Evolutionary conservation across 1,140 invertebrate species (phyloP), one percentile per base, ranked within the genome.

Genomic region (Cherax quadricarinatus): DNA sequence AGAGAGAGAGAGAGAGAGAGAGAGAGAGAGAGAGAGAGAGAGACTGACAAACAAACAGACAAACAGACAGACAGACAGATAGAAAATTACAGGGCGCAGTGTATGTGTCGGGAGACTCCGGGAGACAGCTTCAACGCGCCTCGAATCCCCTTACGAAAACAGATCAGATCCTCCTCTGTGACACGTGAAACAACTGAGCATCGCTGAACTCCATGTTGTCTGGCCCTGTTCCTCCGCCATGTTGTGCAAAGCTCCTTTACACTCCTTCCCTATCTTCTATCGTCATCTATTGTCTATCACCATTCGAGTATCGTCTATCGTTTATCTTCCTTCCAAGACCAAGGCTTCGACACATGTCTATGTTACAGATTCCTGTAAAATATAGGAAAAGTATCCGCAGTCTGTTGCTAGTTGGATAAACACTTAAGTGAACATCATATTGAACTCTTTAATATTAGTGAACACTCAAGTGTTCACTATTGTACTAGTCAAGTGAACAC

Each of bases 181-280:
- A n/a, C 81, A 83, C 57, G 81, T 83, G 81, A 83, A 83, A 83
- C 81, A 83, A 48, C 81, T 83, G 81, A 57, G 81, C 81, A 57
- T 83, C 81, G 49, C 16, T 41, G 18, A n/a, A 4, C 41, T 16
- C 51, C 51, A 57, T 83, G 81, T 83, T 83, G 81, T 60, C 16
- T 57, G 21, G 49, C 48, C 49, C 81, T 41, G 30, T 41, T n/a
- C 24, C 57, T 21, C 57, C 81, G 81, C 51, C 81, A 14, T 83
- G 51, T 83, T 83, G 49, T 83, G 51, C 21, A 9, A 83, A n/a
- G 18, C 14, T 60, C 49, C 4, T 21, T 60, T 5, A n/a, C 51
- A 57, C 57, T 66, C 12, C n/a, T 53, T 16, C 3, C 49, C 51
- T 75, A 75, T 24, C 24, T 75, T 18, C 6, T 18, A 41, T 70